phyloP scores from a whole-genome alignment of 2,888 invertebrate species.

The Mesochorus sp. region DNA sequence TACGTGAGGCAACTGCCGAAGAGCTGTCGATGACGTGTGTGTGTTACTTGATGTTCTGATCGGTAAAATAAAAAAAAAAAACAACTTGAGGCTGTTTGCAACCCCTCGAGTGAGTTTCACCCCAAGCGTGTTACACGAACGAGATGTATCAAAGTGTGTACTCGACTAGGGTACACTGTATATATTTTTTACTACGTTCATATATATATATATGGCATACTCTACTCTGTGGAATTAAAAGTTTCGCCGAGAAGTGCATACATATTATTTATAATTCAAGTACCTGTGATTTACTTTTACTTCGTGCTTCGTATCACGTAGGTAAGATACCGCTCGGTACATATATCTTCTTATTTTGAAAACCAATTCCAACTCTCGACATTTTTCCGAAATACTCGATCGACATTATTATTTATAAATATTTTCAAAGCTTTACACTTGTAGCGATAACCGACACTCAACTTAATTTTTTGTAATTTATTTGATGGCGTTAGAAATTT shows the following conservation, averaged over 20 bases:
- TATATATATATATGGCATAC: not conserved
- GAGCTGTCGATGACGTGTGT: not conserved
- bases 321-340: slow-evolving; percentile 44
- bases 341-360: not conserved
- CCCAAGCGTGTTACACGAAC: slow-evolving; percentile 19
- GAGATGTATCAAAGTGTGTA: slow-evolving; percentile 19
- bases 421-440: too few species aligned
- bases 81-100: not conserved
- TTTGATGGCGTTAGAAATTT: too few species aligned
- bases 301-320: slow-evolving; percentile 8
- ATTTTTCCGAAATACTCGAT: not conserved
- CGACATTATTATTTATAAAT: too few species aligned
- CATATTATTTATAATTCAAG: slow-evolving; percentile 17
- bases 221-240: slow-evolving; percentile 13
- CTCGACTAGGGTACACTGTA: not conserved
- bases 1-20: not conserved
- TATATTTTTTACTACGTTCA: too few species aligned
- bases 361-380: slow-evolving; percentile 42
- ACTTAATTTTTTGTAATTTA: too few species aligned
- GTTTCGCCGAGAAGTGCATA: slow-evolving; percentile 32
- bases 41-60: not conserved
- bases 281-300: slow-evolving; percentile 44
- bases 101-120: not conserved
- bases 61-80: slow-evolving; percentile 6
- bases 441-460: too few species aligned